Conservation (phyloP, 1,140 invertebrate species). For the Ephestia elutella region DNA sequence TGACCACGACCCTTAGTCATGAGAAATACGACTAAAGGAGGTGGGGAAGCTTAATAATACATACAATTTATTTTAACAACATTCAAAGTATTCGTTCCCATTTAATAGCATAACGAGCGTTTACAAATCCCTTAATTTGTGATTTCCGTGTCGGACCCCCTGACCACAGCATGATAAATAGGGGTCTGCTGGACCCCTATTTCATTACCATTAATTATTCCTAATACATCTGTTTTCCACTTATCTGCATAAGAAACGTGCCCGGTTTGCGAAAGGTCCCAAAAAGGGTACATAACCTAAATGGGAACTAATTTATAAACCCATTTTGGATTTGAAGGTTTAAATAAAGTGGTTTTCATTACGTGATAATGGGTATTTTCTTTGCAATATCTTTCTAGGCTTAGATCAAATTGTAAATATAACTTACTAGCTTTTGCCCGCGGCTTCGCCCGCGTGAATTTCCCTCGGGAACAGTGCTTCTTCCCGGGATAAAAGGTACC, state of each 20-base stretch:
- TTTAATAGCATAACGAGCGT: background rate
- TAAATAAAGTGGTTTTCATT: background rate
- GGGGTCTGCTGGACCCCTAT: conserved; percentile 15
- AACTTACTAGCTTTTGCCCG: too few relatives aligned
- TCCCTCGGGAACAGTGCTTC: too few relatives aligned
- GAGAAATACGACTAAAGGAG: too few relatives aligned
- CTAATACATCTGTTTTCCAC: conserved; percentile 17
- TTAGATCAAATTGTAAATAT: too few relatives aligned
- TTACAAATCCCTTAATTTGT: conserved; percentile 20
- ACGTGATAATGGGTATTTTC: background rate
- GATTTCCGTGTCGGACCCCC: conserved; percentile 18
- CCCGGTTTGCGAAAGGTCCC: background rate
- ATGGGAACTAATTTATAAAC: background rate
- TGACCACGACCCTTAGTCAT: too few relatives aligned
- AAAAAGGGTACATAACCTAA: background rate
- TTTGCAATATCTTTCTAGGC: too few relatives aligned
- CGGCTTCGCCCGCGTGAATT: too few relatives aligned
- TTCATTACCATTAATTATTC: conserved; percentile 21
- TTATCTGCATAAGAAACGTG: conserved; percentile 14
- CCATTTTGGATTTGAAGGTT: background rate
- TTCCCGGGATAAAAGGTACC: too few relatives aligned
- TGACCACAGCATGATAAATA: conserved; percentile 20
- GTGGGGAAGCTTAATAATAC: background rate
- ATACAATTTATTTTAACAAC: too few relatives aligned
- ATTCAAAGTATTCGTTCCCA: background rate